Evolutionary conservation across 2,113 vertebrate species (phyloP).

Genomic region (Pogona vitticeps): DNA sequence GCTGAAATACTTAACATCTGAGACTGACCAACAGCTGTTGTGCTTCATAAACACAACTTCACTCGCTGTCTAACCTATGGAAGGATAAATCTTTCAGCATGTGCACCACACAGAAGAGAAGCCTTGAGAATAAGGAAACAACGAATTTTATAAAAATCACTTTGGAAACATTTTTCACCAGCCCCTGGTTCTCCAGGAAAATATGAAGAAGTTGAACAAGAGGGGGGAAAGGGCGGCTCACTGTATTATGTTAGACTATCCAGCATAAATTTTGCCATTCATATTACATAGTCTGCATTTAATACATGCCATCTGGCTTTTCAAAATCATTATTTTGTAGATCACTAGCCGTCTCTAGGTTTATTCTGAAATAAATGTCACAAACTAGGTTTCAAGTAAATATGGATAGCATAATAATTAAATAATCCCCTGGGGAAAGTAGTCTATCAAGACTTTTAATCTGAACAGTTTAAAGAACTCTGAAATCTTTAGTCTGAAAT

Average conservation of each 20-base stretch:
- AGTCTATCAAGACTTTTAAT: not conserved
- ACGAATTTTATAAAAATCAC: not conserved
- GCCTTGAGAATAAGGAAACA: conserved; percentile 19
- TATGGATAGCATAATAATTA: not conserved
- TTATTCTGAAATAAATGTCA: not conserved
- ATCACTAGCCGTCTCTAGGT: not conserved
- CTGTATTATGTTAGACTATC: not conserved
- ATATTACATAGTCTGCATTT: not conserved
- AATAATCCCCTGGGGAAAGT: not conserved
- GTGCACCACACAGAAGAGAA: conserved; percentile 3
- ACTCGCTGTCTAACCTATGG: conserved; percentile 11
- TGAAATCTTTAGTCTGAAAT: not conserved
- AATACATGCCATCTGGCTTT: not conserved
- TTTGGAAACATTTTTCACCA: not conserved
- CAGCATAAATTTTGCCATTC: not conserved
- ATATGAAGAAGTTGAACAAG: not conserved
- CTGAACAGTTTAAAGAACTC: not conserved
- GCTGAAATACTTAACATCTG: conserved; percentile 28
- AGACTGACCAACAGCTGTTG: conserved; percentile 37
- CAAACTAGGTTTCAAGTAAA: not conserved
- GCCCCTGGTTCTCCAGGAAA: not conserved
- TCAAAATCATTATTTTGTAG: not conserved
- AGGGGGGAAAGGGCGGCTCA: not conserved
- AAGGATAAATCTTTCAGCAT: conserved; percentile 18
- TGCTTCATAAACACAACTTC: conserved; percentile 26